A percentile compares a stretch with the other conserved stretches of the same genome.
Evolutionary conservation across 2,888 invertebrate genomes (phyloP).

Genomic region (Pollenia amentaria): DNA sequence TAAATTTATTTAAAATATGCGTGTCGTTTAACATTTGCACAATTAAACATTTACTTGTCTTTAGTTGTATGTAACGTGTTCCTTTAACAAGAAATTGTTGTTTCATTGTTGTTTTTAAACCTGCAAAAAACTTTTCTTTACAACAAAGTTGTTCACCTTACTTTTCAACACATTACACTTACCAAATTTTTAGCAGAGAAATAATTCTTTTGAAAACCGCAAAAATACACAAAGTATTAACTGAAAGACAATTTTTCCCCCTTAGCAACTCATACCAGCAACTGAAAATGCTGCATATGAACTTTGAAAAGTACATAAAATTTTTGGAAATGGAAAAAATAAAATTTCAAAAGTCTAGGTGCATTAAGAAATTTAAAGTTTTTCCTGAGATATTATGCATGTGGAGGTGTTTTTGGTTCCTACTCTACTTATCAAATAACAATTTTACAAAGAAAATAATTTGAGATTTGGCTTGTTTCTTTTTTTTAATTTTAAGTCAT

Average conservation of each 20-base stretch:
- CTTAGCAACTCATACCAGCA: neutral
- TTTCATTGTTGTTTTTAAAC: constrained; percentile 4
- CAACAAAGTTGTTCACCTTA: neutral
- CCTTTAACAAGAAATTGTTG: neutral
- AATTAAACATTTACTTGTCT: too few relatives aligned
- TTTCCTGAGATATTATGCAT: neutral
- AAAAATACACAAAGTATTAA: constrained; percentile 28
- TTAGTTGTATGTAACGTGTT: too few relatives aligned
- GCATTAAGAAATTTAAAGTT: neutral
- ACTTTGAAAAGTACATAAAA: neutral
- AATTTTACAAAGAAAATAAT: constrained; percentile 28
- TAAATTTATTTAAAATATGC: too few relatives aligned
- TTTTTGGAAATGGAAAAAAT: neutral
- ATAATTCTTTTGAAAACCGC: constrained; percentile 26
- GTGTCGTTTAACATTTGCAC: too few relatives aligned
- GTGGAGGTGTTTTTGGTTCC: neutral
- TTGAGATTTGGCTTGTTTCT: constrained; percentile 28
- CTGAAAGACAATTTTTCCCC: neutral
- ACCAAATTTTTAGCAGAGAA: constrained; percentile 1
- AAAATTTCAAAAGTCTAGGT: neutral
- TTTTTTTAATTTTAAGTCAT: neutral
- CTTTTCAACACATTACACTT: constrained; percentile 27
- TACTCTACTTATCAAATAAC: neutral
- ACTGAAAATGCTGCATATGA: neutral
- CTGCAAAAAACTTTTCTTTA: neutral